Percentiles rank a stretch among this genome's conserved stretches.
Conservation (phyloP, 1,140 invertebrate genomes). For the Scaptomyza montana region DNA sequence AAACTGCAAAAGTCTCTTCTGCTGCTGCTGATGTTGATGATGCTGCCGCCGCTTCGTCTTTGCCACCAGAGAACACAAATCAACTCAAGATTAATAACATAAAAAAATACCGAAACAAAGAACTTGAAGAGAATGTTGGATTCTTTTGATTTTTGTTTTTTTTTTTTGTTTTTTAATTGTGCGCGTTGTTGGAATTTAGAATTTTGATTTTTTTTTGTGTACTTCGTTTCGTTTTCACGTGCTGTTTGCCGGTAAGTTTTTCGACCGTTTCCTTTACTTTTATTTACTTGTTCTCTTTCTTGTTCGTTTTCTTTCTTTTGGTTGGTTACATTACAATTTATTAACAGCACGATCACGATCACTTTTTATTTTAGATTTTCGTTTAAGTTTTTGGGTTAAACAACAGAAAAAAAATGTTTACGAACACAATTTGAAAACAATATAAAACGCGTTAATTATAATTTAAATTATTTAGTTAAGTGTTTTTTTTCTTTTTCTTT, state of each 20-base stretch:
- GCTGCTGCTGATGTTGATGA: conserved; percentile 11
- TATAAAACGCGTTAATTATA: conserved; percentile 44
- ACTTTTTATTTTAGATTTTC: conserved; percentile 33
- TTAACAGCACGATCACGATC: conserved; percentile 52
- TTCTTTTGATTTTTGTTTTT: conserved; percentile 24
- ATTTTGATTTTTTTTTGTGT: conserved; percentile 51
- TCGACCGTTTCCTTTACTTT: neutral
- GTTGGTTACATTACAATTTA: conserved; percentile 26
- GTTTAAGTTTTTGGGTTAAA: conserved; percentile 23
- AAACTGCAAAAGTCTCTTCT: conserved; percentile 12
- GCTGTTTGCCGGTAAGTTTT: conserved; percentile 51
- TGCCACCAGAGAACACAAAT: conserved; percentile 44
- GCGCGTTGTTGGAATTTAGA: conserved; percentile 67
- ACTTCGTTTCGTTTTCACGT: conserved; percentile 36
- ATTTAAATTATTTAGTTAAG: conserved; percentile 36
- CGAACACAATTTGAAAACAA: conserved; percentile 68
- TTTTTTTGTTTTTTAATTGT: conserved; percentile 26
- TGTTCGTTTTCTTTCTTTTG: conserved; percentile 1
- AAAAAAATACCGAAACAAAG: conserved; percentile 61
- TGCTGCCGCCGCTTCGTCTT: conserved; percentile 13
- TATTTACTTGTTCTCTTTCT: neutral
- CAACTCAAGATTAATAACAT: conserved; percentile 64
- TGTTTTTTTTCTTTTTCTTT: conserved; percentile 29
- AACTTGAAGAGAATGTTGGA: conserved; percentile 24
- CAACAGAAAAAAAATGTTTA: conserved; percentile 65